These are phyloP conservation scores for Merluccius polli DNA, from an alignment of 2,797 vertebrate genomes.

Conservation along the genomic window DNA sequence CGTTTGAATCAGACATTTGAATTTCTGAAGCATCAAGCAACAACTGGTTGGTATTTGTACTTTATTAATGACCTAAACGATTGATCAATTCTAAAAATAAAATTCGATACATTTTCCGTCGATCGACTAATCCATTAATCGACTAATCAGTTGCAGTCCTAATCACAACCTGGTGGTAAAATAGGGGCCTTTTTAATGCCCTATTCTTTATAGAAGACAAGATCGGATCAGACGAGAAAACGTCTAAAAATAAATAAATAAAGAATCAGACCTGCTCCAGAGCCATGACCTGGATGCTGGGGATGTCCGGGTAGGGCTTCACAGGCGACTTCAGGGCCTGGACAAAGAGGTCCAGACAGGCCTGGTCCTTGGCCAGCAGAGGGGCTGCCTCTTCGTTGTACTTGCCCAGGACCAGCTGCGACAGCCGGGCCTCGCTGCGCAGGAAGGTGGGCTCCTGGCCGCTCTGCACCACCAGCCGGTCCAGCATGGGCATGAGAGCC, in stretches of 20 bases:
- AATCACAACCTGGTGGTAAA: background rate
- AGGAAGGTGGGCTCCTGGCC: slow-evolving; percentile 66
- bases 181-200: background rate
- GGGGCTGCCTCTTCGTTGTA: slow-evolving; percentile 79
- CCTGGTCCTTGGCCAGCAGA: slow-evolving; percentile 75
- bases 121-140: no score
- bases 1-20: no score
- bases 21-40: no score
- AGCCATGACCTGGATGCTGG: slow-evolving; percentile 78
- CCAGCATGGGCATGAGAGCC: slow-evolving; percentile 75
- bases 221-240: background rate
- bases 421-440: slow-evolving; percentile 75
- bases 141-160: no score
- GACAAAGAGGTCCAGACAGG: slow-evolving; percentile 81
- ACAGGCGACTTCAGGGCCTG: slow-evolving; percentile 71
- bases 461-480: slow-evolving; percentile 78
- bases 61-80: no score
- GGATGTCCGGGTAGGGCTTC: slow-evolving; percentile 63
- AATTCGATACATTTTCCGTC: no score
- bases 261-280: slow-evolving; percentile 80
- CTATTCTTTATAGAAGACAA: background rate
- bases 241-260: no score
- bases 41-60: no score
- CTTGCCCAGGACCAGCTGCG: slow-evolving; percentile 81
- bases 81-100: no score